Evolutionary conservation across 2,888 invertebrate species (phyloP).

Genomic region (Abrostola tripartita): DNA sequence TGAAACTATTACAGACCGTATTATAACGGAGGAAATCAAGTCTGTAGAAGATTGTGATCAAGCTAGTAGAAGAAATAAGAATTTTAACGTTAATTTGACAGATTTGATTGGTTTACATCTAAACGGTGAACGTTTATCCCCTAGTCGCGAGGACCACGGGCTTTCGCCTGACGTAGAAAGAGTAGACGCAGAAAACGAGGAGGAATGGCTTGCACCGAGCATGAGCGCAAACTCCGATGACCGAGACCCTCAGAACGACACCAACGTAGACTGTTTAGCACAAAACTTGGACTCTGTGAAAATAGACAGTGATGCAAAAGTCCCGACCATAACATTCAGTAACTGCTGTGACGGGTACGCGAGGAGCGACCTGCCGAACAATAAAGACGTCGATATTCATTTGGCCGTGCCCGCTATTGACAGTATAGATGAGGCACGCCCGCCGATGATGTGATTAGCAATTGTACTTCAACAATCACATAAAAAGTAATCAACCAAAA

Average conservation of each 20-base stretch:
- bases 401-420: slow-evolving; percentile 83
- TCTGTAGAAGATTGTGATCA: slow-evolving; percentile 59
- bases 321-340: slow-evolving; percentile 85
- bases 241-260: slow-evolving; percentile 65
- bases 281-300: slow-evolving; percentile 75
- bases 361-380: slow-evolving; percentile 71
- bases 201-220: slow-evolving; percentile 85
- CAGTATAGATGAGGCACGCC: slow-evolving; percentile 80
- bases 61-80: slow-evolving; percentile 63
- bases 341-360: slow-evolving; percentile 81
- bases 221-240: slow-evolving; percentile 82
- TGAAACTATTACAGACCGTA: slow-evolving; percentile 76
- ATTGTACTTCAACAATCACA: slow-evolving; percentile 52
- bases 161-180: slow-evolving; percentile 73
- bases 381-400: slow-evolving; percentile 77
- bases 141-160: slow-evolving; percentile 70
- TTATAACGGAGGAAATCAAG: slow-evolving; percentile 73
- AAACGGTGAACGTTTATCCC: slow-evolving; percentile 77
- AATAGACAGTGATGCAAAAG: slow-evolving; percentile 78
- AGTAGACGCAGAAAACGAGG: slow-evolving; percentile 72
- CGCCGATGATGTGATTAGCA: slow-evolving; percentile 81
- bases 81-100: slow-evolving; percentile 83
- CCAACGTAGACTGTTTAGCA: slow-evolving; percentile 74
- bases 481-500: slow-evolving; percentile 62
- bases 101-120: slow-evolving; percentile 78